Conservation (phyloP, 1,140 invertebrate species). For the Cotesia typhae region DNA sequence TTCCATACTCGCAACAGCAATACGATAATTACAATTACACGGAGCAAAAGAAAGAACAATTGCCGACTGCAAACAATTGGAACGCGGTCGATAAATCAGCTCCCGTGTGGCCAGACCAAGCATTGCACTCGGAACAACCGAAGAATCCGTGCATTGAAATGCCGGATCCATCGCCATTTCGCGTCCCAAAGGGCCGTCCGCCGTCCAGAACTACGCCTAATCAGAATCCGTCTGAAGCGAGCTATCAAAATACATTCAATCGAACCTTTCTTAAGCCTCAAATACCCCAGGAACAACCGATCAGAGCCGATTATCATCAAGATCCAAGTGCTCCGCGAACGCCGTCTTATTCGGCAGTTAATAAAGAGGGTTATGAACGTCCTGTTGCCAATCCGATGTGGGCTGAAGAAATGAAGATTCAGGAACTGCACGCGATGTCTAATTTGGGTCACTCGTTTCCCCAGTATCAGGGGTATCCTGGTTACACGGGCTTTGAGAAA, state of each 20-base stretch:
- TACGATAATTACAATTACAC: too few relatives aligned
- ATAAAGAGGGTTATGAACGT: slow-evolving; percentile 40
- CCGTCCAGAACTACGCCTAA: slow-evolving; percentile 67
- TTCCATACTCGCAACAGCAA: too few relatives aligned
- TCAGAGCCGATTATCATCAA: slow-evolving; percentile 45
- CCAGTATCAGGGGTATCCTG: slow-evolving; percentile 53
- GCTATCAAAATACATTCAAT: slow-evolving; percentile 50
- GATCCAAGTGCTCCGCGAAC: slow-evolving; percentile 35
- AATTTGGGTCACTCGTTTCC: slow-evolving; percentile 52
- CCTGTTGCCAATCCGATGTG: slow-evolving; percentile 51
- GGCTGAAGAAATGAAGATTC: slow-evolving; percentile 59
- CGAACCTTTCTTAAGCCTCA: slow-evolving; percentile 61
- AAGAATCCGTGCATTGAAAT: slow-evolving; percentile 48
- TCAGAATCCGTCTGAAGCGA: slow-evolving; percentile 51
- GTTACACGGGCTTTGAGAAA: slow-evolving; percentile 58
- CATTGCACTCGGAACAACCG: background rate
- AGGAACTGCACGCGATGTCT: slow-evolving; percentile 56
- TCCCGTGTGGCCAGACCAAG: too few relatives aligned
- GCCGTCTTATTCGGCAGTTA: too few relatives aligned
- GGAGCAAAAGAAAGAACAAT: too few relatives aligned
- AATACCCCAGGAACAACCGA: slow-evolving; percentile 59
- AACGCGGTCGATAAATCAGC: too few relatives aligned
- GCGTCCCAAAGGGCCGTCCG: slow-evolving; percentile 73
- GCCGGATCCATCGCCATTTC: slow-evolving; percentile 68
- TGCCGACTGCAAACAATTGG: too few relatives aligned